These are phyloP conservation scores for Embidobia sp. DNA, from an alignment of 2,888 invertebrate genomes.

Conservation along the genomic window DNA sequence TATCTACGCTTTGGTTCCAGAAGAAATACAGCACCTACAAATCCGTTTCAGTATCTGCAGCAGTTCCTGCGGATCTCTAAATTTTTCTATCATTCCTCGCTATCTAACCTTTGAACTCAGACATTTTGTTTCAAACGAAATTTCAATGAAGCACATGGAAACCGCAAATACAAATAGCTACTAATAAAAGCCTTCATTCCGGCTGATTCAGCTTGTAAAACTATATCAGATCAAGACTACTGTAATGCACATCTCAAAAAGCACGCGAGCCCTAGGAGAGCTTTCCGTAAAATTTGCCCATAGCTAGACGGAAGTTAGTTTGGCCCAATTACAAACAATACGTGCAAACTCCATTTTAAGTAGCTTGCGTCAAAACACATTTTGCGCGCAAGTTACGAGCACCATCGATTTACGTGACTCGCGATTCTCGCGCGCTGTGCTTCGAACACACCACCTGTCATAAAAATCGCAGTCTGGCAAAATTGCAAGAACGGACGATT, in stretches of 20 bases:
- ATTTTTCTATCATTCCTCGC: no score
- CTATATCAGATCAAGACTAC: not conserved
- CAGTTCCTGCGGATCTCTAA: no score
- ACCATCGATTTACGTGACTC: no score
- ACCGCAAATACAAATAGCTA: no score
- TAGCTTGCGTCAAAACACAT: conserved; percentile 18
- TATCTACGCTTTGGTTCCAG: no score
- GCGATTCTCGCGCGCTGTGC: no score
- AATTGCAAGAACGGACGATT: conserved; percentile 13
- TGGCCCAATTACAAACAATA: conserved; percentile 38
- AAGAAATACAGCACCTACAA: no score
- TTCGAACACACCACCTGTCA: conserved; percentile 3
- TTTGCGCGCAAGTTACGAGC: no score
- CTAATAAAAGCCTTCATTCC: not conserved
- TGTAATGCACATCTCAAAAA: conserved; percentile 1
- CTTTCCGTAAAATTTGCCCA: conserved; percentile 11
- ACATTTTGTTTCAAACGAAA: no score
- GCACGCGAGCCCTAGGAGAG: not conserved
- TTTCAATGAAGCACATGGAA: no score
- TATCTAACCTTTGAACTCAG: no score
- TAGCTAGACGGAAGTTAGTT: conserved; percentile 25
- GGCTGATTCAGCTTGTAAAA: not conserved
- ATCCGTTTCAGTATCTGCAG: no score
- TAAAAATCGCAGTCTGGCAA: conserved; percentile 11
- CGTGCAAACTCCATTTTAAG: conserved; percentile 27